Percentiles rank a stretch among this genome's conserved stretches.
These are phyloP conservation scores for Caranx ignobilis DNA, from an alignment of 2,113 vertebrate genomes.

Conservation along the genomic window DNA sequence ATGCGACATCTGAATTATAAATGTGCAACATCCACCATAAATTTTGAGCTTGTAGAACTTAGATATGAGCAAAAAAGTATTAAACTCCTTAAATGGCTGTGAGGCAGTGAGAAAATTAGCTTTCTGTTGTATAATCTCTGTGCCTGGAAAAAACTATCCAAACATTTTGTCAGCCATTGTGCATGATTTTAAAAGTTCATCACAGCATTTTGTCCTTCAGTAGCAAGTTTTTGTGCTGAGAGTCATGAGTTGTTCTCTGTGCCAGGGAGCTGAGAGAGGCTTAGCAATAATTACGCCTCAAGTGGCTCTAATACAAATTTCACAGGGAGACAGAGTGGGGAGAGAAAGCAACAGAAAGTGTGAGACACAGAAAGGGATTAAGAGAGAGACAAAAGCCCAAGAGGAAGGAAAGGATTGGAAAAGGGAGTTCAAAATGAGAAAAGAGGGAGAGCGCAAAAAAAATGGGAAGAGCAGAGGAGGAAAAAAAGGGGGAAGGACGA, in stretches of 20 bases:
- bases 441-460: conserved; percentile 45
- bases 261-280: conserved; percentile 65
- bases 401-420: conserved; percentile 62
- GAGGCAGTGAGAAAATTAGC: conserved; percentile 54
- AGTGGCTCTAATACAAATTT: conserved; percentile 79
- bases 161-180: conserved; percentile 68
- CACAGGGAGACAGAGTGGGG: conserved; percentile 63
- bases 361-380: conserved; percentile 71
- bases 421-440: conserved; percentile 49
- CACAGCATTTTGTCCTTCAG: conserved; percentile 70
- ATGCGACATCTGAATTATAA: conserved; percentile 51
- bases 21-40: conserved; percentile 45
- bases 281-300: conserved; percentile 77
- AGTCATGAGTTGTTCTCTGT: conserved; percentile 70
- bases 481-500: background rate
- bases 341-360: conserved; percentile 63
- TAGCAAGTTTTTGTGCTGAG: conserved; percentile 64
- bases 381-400: conserved; percentile 69
- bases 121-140: conserved; percentile 51
- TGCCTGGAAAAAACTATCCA: conserved; percentile 20
- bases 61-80: conserved; percentile 19
- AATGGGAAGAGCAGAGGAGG: conserved; percentile 35
- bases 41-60: conserved; percentile 32
- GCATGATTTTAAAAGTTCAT: conserved; percentile 68
- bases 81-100: conserved; percentile 52